These are phyloP conservation scores for Gracilinanus agilis DNA, from an alignment of 2,113 vertebrate species.

Conservation along the genomic window DNA sequence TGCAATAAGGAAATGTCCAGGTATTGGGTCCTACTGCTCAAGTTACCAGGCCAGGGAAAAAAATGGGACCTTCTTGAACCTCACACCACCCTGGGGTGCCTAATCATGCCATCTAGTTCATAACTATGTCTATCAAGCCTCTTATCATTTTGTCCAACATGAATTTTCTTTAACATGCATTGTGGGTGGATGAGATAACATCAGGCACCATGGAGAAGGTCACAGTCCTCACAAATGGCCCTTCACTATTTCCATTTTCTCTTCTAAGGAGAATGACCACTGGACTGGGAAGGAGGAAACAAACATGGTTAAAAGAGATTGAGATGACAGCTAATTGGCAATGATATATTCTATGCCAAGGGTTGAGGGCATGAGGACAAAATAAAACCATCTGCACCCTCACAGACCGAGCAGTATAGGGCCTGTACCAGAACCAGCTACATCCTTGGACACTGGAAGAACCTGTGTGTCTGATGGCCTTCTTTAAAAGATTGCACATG, in stretches of 20 bases:
- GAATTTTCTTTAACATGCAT: background rate
- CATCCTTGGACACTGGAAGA: background rate
- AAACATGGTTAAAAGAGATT: background rate
- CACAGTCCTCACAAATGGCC: background rate
- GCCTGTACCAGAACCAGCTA: background rate
- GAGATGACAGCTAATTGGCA: background rate
- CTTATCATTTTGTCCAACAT: background rate
- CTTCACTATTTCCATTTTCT: background rate
- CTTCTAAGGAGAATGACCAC: background rate
- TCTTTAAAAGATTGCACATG: background rate
- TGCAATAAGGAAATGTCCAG: background rate
- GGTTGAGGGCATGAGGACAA: background rate
- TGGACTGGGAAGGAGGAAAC: background rate
- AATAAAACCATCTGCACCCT: background rate
- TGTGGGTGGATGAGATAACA: background rate
- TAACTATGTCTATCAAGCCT: background rate
- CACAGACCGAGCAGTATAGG: too few relatives aligned
- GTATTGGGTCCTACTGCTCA: background rate
- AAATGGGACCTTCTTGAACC: background rate
- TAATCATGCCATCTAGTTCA: background rate
- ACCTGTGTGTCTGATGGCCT: background rate
- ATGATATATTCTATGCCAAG: background rate
- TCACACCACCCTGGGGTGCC: too few relatives aligned
- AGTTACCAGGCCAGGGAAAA: background rate
- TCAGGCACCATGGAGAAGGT: background rate